Conservation (phyloP, 2,888 invertebrate genomes). For the Pasiphila rectangulata region DNA sequence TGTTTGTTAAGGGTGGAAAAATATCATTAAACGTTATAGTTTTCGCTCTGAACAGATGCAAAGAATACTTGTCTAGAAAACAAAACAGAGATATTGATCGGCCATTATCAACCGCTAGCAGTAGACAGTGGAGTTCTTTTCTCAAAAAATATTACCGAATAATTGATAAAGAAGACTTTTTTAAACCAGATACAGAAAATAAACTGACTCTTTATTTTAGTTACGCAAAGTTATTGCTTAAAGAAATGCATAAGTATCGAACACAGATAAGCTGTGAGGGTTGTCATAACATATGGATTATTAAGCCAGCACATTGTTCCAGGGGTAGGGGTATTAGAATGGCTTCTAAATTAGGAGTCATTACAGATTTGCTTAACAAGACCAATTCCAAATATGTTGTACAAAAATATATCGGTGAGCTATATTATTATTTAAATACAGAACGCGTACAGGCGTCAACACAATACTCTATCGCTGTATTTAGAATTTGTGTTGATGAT, state of each 20-base stretch:
- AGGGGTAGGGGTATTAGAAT: conserved; percentile 92
- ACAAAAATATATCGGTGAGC: conserved; percentile 93
- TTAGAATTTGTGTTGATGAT: no score
- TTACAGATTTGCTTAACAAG: conserved; percentile 82
- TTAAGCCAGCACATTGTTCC: conserved; percentile 91
- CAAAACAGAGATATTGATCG: conserved; percentile 85
- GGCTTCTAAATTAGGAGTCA: conserved; percentile 86
- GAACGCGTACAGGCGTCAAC: no score
- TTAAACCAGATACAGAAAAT: conserved; percentile 59
- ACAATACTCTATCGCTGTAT: no score
- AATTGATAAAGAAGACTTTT: conserved; percentile 79
- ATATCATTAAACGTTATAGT: conserved; percentile 81
- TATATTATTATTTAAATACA: neutral
- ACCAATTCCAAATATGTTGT: conserved; percentile 86
- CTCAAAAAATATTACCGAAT: conserved; percentile 84
- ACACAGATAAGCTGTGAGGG: conserved; percentile 88
- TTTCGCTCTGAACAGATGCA: conserved; percentile 86
- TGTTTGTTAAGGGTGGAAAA: conserved; percentile 76
- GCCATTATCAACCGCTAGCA: conserved; percentile 53
- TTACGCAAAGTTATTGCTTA: conserved; percentile 79
- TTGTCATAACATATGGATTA: conserved; percentile 91
- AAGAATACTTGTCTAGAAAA: conserved; percentile 81
- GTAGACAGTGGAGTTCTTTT: conserved; percentile 85
- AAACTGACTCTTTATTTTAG: conserved; percentile 58
- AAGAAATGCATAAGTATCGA: conserved; percentile 80